Percentiles rank a stretch among this genome's conserved stretches.
Evolutionary conservation across 2,888 invertebrate genomes (phyloP).

Genomic region (Clitarchus hookeri): DNA sequence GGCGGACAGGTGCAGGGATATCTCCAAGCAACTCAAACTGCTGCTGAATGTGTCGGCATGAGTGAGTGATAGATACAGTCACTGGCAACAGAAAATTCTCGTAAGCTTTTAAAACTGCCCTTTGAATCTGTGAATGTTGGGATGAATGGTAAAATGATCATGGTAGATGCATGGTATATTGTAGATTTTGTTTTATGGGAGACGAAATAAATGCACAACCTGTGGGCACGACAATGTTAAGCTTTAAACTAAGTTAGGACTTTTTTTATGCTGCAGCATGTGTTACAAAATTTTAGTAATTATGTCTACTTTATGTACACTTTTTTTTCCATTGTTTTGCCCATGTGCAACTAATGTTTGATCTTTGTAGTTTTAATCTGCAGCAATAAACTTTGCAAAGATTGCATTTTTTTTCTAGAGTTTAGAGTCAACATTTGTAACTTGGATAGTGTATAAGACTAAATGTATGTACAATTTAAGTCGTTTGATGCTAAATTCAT

Average conservation of each 20-base stretch:
- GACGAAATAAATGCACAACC: conserved; percentile 42
- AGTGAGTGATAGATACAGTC: conserved; percentile 33
- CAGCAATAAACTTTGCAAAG: conserved; percentile 43
- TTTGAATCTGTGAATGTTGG: neutral
- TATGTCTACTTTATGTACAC: conserved; percentile 17
- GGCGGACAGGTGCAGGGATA: conserved; percentile 43
- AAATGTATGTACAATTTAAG: conserved; percentile 1
- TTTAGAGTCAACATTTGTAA: conserved; percentile 37
- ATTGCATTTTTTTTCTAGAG: conserved; percentile 41
- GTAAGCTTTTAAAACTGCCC: neutral
- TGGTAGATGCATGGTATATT: conserved; percentile 35
- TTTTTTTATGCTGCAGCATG: conserved; percentile 35
- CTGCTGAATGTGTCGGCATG: conserved; percentile 64
- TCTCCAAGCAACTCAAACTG: conserved; percentile 66
- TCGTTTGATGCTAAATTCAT: neutral
- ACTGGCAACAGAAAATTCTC: conserved; percentile 1
- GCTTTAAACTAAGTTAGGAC: conserved; percentile 29
- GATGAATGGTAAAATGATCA: neutral
- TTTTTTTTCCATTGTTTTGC: conserved; percentile 42
- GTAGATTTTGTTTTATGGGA: conserved; percentile 42
- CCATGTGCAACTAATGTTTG: conserved; percentile 39
- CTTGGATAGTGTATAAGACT: conserved; percentile 38
- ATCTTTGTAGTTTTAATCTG: conserved; percentile 42
- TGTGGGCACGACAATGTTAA: conserved; percentile 43
- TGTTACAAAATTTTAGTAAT: conserved; percentile 27